Percentiles rank a stretch among this genome's conserved stretches.
Conservation (phyloP, 2,113 vertebrate genomes). For the Protobothrops mucrosquamatus region DNA sequence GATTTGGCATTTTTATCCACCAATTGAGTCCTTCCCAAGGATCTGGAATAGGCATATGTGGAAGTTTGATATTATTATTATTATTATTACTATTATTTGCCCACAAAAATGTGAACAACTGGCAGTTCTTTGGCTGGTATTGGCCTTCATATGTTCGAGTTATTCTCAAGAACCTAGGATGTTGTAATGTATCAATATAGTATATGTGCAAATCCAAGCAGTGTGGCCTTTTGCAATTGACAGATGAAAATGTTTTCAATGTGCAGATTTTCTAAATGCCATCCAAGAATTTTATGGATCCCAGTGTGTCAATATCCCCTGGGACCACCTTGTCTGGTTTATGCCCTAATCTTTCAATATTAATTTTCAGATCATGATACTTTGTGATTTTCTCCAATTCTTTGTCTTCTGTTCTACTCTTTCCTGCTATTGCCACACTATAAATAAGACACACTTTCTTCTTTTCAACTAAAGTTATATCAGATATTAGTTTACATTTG, state of each 20-base stretch:
- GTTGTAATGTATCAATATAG: background rate
- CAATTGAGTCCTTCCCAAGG: background rate
- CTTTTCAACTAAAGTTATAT: background rate
- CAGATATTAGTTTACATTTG: too few relatives aligned
- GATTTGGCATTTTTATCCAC: background rate
- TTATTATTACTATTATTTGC: background rate
- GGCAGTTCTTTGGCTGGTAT: background rate
- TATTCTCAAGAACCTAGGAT: background rate
- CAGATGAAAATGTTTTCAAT: background rate
- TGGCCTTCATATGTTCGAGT: background rate
- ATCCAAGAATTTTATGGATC: background rate
- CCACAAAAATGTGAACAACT: background rate
- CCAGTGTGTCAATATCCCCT: background rate
- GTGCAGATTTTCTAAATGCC: background rate
- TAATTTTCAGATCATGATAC: background rate
- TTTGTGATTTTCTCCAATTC: background rate
- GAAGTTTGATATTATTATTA: background rate
- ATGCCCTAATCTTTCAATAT: background rate
- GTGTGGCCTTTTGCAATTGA: background rate
- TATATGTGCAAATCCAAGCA: too few relatives aligned
- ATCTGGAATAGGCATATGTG: background rate
- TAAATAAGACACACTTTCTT: too few relatives aligned
- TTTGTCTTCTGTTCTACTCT: background rate
- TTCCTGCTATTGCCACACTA: too few relatives aligned
- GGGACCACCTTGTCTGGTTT: background rate